Evolutionary conservation across 2,113 vertebrate species (phyloP).

Genomic region (Semicossyphus pulcher): DNA sequence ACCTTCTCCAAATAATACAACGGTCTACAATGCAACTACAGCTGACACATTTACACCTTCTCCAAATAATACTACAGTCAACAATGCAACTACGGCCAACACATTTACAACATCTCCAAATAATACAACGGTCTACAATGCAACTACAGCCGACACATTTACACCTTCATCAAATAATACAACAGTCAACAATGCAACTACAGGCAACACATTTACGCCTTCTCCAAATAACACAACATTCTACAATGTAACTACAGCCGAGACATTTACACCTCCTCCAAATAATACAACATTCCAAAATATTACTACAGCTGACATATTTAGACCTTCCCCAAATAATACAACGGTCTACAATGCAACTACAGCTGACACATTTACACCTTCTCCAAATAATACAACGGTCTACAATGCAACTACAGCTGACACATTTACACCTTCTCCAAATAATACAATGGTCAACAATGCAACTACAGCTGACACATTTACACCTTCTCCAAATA

Average conservation of each 20-base stretch:
- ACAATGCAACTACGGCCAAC: neutral
- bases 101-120: neutral
- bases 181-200: neutral
- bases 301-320: neutral
- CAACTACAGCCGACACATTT: neutral
- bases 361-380: neutral
- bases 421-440: rapidly evolving
- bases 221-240: neutral
- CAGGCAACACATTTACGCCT: no score
- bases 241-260: neutral
- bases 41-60: neutral
- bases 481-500: neutral
- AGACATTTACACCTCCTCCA: neutral
- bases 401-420: neutral
- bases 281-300: neutral
- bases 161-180: no score
- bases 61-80: neutral
- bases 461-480: neutral
- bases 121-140: neutral
- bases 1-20: neutral
- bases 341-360: neutral
- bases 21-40: neutral
- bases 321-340: neutral
- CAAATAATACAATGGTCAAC: neutral
- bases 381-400: neutral